These are phyloP conservation scores for Orthosia gracilis DNA, from an alignment of 2,888 invertebrate species.

Conservation along the genomic window DNA sequence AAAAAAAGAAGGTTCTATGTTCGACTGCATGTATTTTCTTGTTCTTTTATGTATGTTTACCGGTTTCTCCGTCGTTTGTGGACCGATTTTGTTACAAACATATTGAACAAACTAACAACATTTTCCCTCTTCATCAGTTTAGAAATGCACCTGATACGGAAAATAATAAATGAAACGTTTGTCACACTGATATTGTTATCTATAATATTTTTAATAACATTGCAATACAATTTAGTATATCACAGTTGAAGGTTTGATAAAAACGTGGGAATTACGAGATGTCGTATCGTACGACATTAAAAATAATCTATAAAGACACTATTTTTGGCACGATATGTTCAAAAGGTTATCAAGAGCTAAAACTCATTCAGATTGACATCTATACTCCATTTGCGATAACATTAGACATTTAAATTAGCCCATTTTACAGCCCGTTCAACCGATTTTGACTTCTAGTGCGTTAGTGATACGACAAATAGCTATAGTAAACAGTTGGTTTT, in stretches of 20 bases:
- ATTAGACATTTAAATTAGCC: no score
- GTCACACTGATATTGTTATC: slow-evolving; percentile 5
- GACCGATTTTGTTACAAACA: background rate
- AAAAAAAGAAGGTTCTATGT: no score
- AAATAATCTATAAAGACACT: background rate
- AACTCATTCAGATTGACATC: background rate
- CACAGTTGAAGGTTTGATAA: slow-evolving; percentile 8
- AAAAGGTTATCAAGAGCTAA: background rate
- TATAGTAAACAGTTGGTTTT: no score
- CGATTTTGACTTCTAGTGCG: no score
- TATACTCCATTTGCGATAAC: no score
- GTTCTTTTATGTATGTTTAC: no score
- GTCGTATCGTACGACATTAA: slow-evolving; percentile 1
- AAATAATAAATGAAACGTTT: background rate
- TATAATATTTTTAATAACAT: slow-evolving; percentile 11
- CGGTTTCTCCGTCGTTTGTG: no score
- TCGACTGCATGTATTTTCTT: no score
- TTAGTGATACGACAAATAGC: no score
- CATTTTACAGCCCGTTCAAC: no score
- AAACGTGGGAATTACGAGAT: background rate
- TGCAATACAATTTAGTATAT: background rate
- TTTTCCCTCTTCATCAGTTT: background rate
- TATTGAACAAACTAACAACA: background rate
- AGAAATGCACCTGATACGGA: background rate
- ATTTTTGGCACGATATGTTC: background rate